Evolutionary conservation across 1,140 invertebrate species (phyloP).

Genomic region (Fopius arisanus): DNA sequence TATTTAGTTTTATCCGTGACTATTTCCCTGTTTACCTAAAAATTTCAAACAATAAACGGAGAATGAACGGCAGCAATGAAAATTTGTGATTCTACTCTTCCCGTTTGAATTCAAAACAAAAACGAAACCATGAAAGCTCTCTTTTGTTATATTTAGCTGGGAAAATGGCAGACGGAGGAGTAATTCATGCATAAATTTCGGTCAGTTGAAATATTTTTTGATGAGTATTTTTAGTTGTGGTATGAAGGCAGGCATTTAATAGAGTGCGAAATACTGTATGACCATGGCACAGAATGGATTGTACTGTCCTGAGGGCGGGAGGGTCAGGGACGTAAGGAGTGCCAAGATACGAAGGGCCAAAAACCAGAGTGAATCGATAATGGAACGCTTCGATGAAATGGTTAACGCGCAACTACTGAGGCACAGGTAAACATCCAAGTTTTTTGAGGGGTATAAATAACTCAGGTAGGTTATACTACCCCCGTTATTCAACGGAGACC

Average conservation of each 20-base stretch:
- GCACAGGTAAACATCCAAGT: constrained; percentile 27
- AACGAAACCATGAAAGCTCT: not conserved
- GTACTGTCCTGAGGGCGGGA: not conserved
- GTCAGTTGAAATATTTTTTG: not conserved
- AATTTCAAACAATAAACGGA: no score
- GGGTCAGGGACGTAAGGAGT: constrained; percentile 36
- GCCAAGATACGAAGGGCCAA: not conserved
- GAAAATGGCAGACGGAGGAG: not conserved
- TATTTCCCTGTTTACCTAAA: no score
- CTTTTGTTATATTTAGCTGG: not conserved
- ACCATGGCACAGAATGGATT: constrained; percentile 22
- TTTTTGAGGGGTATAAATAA: constrained; percentile 6
- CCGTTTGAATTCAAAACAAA: not conserved
- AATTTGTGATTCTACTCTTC: no score
- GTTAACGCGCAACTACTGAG: constrained; percentile 27
- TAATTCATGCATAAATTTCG: not conserved
- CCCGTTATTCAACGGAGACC: not conserved
- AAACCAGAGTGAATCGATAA: constrained; percentile 6
- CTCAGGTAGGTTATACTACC: not conserved
- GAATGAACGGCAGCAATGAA: no score
- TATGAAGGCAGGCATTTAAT: not conserved
- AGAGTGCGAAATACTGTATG: not conserved
- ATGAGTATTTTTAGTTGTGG: not conserved
- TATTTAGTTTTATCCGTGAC: no score
- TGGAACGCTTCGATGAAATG: constrained; percentile 33